Evolutionary conservation across 2,888 invertebrate species (phyloP).

Genomic region (Torymus tubicola): DNA sequence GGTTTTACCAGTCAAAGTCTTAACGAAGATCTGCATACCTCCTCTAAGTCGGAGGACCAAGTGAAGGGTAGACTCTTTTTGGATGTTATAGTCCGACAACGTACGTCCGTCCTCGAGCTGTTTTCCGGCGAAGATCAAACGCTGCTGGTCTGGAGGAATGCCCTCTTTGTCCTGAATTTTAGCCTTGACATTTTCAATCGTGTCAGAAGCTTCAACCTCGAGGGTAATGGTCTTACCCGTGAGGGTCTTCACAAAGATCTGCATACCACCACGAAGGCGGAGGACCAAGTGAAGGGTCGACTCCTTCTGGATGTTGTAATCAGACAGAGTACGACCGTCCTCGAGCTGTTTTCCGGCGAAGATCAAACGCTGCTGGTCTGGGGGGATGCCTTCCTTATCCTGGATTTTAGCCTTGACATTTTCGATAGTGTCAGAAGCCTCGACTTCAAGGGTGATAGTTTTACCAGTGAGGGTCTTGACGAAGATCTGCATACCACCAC

Average conservation of each 20-base stretch:
- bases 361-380: constrained; percentile 65
- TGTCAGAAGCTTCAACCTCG: constrained; percentile 62
- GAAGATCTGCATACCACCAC: constrained; percentile 83
- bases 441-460: constrained; percentile 63
- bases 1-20: constrained; percentile 65
- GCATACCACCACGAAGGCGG: constrained; percentile 64
- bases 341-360: constrained; percentile 65
- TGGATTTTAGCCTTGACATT: constrained; percentile 95
- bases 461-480: constrained; percentile 63
- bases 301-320: constrained; percentile 66
- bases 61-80: constrained; percentile 66
- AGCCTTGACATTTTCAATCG: too few species aligned
- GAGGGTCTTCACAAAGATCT: constrained; percentile 65
- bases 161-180: too few species aligned
- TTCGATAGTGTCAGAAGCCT: too few species aligned
- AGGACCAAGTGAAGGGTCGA: constrained; percentile 64
- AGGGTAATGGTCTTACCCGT: constrained; percentile 66
- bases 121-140: constrained; percentile 67
- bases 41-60: constrained; percentile 64
- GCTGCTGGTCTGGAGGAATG: too few species aligned
- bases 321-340: constrained; percentile 64
- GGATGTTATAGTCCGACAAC: constrained; percentile 65
- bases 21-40: constrained; percentile 67
- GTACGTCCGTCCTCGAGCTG: constrained; percentile 67
- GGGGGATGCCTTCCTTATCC: constrained; percentile 85